phyloP scores from a whole-genome alignment of 1,140 invertebrate species.

The Tetranychus cinnabarinus region DNA sequence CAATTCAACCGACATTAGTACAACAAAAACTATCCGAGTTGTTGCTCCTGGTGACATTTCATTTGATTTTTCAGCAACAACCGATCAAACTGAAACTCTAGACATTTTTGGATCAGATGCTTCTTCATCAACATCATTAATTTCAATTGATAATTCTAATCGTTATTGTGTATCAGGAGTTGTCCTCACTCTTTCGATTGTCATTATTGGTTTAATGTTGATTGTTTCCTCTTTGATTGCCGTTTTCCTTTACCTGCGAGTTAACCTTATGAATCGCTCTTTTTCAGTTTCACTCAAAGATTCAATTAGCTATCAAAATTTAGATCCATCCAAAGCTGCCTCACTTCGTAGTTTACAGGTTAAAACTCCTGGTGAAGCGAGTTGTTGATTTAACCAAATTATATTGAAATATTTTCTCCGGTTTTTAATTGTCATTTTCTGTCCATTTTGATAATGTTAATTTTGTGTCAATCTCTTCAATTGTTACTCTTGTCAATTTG shows the following conservation, averaged over 20 bases:
- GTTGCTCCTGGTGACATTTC: conserved; percentile 79
- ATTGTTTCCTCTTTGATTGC: conserved; percentile 69
- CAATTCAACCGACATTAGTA: conserved; percentile 53
- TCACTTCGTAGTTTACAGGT: not conserved
- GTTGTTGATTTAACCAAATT: not conserved
- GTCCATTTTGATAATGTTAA: no score
- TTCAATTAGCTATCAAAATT: not conserved
- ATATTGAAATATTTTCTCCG: not conserved
- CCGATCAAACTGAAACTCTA: conserved; percentile 40
- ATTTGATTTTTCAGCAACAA: conserved; percentile 43
- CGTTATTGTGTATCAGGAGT: conserved; percentile 64
- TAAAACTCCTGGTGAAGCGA: not conserved
- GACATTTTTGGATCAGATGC: conserved; percentile 6
- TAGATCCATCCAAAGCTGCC: not conserved
- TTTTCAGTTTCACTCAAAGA: not conserved
- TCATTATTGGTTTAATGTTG: conserved; percentile 63
- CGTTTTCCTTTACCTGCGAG: conserved; percentile 65
- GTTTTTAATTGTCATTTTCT: not conserved
- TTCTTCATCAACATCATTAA: conserved; percentile 21
- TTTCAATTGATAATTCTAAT: conserved; percentile 17
- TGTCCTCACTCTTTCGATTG: conserved; percentile 69
- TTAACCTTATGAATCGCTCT: conserved; percentile 19
- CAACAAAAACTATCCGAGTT: conserved; percentile 66
- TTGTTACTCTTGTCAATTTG: no score
- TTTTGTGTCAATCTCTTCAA: no score